Evolutionary conservation across 2,797 vertebrate genomes (phyloP).

Genomic region (Caiman crocodilus): DNA sequence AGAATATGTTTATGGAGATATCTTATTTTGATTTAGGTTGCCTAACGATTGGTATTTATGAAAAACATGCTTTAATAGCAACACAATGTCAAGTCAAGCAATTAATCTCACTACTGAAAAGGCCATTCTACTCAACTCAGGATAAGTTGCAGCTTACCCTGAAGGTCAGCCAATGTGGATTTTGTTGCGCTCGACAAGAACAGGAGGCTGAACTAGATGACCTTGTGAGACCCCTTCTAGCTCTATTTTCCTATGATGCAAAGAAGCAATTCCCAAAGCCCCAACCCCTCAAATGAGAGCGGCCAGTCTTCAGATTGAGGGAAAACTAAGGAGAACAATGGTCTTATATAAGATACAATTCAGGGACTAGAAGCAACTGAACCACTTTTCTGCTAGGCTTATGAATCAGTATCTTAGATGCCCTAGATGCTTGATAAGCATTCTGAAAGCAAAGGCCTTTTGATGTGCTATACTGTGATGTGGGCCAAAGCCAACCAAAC

Average conservation of each 20-base stretch:
- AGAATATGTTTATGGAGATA: not conserved
- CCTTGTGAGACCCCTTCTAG: too few relatives aligned
- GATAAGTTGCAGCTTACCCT: fast-evolving
- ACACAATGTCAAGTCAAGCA: not conserved
- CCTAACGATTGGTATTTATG: not conserved
- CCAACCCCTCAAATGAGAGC: fast-evolving
- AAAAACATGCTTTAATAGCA: not conserved
- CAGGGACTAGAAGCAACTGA: not conserved
- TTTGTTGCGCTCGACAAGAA: not conserved
- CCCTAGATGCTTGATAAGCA: not conserved
- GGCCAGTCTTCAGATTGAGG: not conserved
- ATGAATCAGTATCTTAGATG: not conserved
- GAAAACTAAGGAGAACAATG: not conserved
- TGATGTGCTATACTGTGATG: too few relatives aligned
- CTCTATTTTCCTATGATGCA: not conserved
- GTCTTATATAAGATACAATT: fast-evolving
- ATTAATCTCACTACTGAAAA: not conserved
- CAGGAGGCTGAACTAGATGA: too few relatives aligned
- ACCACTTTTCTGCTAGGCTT: not conserved
- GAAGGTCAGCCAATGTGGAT: not conserved
- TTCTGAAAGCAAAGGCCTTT: too few relatives aligned
- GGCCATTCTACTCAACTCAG: fast-evolving
- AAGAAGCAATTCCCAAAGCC: fast-evolving
- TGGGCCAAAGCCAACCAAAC: too few relatives aligned
- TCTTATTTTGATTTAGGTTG: not conserved